These are phyloP conservation scores for Neogale vison DNA, from an alignment of 2,113 vertebrate species.

Conservation along the genomic window DNA sequence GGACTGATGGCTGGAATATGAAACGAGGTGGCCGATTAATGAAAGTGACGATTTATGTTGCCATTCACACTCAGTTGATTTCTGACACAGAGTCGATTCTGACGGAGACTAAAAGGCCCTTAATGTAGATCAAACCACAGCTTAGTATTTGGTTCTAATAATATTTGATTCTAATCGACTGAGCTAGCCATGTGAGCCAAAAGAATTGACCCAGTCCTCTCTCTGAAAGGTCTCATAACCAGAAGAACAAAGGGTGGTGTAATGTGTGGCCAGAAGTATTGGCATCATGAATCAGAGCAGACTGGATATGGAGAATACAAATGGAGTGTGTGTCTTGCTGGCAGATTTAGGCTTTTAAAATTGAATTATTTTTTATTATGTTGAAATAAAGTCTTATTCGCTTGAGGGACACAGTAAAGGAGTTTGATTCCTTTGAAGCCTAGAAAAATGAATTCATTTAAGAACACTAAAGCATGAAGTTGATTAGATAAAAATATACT, in stretches of 20 bases:
- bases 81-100: background rate
- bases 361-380: slow-evolving; percentile 32
- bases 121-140: background rate
- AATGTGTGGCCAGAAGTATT: background rate
- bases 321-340: background rate
- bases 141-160: slow-evolving; percentile 34
- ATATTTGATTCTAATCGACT: slow-evolving; percentile 22
- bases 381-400: slow-evolving; percentile 31
- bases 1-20: background rate
- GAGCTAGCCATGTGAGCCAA: background rate
- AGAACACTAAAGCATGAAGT: background rate
- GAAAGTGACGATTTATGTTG: background rate
- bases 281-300: background rate
- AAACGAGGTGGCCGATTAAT: background rate
- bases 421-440: background rate
- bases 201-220: background rate
- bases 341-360: slow-evolving; percentile 25
- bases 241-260: background rate
- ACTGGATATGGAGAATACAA: background rate
- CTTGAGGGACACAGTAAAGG: background rate
- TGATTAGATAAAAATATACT: slow-evolving; percentile 23
- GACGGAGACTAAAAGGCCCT: background rate
- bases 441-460: slow-evolving; percentile 44
- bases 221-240: background rate
- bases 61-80: background rate